Evolutionary conservation across 2,113 vertebrate species (phyloP).

Genomic region (Gasterosteus aculeatus): DNA sequence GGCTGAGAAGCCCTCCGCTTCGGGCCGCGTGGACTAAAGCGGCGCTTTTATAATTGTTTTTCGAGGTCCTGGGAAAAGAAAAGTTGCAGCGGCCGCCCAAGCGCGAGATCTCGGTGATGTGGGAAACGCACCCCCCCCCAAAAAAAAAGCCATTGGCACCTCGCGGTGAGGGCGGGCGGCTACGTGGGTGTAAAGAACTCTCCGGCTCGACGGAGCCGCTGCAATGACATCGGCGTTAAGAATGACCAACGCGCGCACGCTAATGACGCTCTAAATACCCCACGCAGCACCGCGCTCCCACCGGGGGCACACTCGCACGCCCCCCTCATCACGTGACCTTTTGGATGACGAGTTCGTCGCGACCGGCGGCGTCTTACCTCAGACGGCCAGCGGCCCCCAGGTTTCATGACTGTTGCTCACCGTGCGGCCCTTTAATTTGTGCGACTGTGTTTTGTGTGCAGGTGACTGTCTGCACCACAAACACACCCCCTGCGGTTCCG

Average conservation of each 20-base stretch:
- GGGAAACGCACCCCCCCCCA: conserved; percentile 23
- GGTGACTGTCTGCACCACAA: conserved; percentile 18
- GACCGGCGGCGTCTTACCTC: too few species aligned
- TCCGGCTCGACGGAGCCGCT: conserved; percentile 36
- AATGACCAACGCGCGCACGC: conserved; percentile 59
- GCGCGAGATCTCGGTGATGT: conserved; percentile 5
- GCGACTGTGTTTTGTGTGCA: too few species aligned
- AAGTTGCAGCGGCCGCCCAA: conserved; percentile 9
- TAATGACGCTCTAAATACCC: conserved; percentile 57
- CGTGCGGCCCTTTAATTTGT: too few species aligned
- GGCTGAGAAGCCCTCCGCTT: conserved; percentile 12
- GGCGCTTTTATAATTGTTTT: too few species aligned
- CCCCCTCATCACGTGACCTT: too few species aligned
- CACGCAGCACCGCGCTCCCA: too few species aligned
- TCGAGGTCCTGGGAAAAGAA: neutral
- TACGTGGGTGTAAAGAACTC: conserved; percentile 55
- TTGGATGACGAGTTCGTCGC: too few species aligned
- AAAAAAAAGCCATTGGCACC: conserved; percentile 57
- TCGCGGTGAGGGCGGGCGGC: conserved; percentile 38
- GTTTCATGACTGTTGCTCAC: too few species aligned
- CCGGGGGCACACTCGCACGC: too few species aligned
- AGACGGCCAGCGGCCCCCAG: too few species aligned
- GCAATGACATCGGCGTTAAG: conserved; percentile 41
- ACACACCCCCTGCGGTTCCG: conserved; percentile 35
- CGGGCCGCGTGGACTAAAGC: neutral